phyloP scores from a whole-genome alignment of 2,888 invertebrate species.

The Chrysodeixis includens region DNA sequence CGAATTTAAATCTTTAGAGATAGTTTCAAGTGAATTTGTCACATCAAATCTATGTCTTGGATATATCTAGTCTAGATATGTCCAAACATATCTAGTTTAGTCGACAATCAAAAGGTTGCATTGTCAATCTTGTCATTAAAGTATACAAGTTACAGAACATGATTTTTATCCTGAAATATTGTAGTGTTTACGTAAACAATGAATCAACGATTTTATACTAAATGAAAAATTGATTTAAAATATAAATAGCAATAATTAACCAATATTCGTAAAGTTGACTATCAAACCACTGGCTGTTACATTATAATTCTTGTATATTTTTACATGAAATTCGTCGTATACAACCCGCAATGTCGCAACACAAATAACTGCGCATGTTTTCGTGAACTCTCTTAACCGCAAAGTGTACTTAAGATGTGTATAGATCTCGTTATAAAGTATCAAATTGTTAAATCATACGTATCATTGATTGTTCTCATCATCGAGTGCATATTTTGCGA shows the following conservation, averaged over 20 bases:
- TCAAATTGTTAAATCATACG: constrained; percentile 39
- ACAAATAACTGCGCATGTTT: constrained; percentile 44
- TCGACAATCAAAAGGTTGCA: no score
- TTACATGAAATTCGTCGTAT: constrained; percentile 19
- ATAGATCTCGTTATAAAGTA: constrained; percentile 39
- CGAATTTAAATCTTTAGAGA: constrained; percentile 30
- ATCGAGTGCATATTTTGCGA: not conserved
- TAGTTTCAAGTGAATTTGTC: not conserved
- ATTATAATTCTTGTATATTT: not conserved
- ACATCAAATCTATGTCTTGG: no score
- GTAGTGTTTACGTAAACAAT: no score
- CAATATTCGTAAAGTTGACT: no score
- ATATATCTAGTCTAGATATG: no score
- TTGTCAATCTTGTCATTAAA: no score
- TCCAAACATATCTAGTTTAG: no score
- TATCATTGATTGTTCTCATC: constrained; percentile 40
- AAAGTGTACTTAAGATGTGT: constrained; percentile 42
- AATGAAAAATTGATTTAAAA: no score
- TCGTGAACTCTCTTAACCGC: constrained; percentile 49
- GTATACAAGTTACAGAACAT: no score
- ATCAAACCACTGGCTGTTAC: not conserved
- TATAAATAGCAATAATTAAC: no score
- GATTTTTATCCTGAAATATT: no score
- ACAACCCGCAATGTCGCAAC: constrained; percentile 19
- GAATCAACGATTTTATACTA: no score